These are phyloP conservation scores for Andrena hattorfiana DNA, from an alignment of 2,888 invertebrate genomes.

Conservation along the genomic window DNA sequence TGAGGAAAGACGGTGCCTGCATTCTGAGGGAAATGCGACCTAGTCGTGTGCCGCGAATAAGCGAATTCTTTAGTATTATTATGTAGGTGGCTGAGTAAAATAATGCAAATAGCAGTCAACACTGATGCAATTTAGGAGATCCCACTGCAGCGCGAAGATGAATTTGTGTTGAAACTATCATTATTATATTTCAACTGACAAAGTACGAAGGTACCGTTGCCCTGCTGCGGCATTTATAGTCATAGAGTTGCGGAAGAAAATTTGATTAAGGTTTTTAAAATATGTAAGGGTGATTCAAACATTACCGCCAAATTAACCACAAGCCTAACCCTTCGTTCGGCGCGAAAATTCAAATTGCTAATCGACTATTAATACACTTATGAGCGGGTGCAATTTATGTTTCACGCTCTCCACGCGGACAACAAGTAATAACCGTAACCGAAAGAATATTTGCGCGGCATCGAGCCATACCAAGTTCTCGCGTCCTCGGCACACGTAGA, in stretches of 20 bases:
- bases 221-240: too few species aligned
- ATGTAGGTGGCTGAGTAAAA: neutral
- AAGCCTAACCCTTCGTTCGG: too few species aligned
- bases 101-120: neutral
- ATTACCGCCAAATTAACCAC: too few species aligned
- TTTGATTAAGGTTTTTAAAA: too few species aligned
- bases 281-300: too few species aligned
- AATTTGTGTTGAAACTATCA: too few species aligned
- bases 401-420: neutral
- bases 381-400: neutral
- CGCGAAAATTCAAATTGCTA: too few species aligned
- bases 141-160: too few species aligned
- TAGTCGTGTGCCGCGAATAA: neutral
- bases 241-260: too few species aligned
- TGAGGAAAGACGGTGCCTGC: neutral
- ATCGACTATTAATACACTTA: neutral
- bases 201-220: too few species aligned
- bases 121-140: too few species aligned
- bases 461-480: constrained; percentile 23
- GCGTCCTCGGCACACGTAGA: constrained; percentile 17
- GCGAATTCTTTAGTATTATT: constrained; percentile 1
- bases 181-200: too few species aligned
- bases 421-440: neutral
- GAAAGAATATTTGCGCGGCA: constrained; percentile 37
- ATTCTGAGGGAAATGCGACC: neutral